phyloP scores from a whole-genome alignment of 92 coral and sea anemone species.

The Porites cylindrica region DNA sequence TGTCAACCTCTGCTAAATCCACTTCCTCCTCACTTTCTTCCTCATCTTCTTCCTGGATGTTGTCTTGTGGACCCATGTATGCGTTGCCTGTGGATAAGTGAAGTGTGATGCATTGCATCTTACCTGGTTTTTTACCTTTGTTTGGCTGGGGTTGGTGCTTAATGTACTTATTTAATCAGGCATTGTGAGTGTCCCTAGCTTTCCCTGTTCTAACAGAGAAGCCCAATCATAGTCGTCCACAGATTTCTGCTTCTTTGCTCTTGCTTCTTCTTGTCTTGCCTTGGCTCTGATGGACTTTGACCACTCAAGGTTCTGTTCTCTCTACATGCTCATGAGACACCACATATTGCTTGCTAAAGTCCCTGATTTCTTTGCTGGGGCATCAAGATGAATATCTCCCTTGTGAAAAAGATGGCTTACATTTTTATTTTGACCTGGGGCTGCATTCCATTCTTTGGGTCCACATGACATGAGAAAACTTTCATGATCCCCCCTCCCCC shows the following conservation, averaged over 20 bases:
- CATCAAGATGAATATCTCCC: slow-evolving; percentile 26
- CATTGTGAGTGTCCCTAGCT: background rate
- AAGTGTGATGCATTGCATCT: background rate
- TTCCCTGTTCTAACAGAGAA: too few species aligned
- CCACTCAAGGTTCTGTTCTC: background rate
- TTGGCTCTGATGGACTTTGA: background rate
- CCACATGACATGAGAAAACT: too few species aligned
- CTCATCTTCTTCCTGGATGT: background rate
- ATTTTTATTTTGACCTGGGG: slow-evolving; percentile 14
- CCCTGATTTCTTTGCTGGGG: slow-evolving; percentile 1
- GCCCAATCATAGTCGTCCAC: too few species aligned
- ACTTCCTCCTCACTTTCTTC: background rate
- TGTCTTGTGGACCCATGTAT: too few species aligned
- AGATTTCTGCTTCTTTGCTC: background rate
- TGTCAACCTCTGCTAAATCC: too few species aligned
- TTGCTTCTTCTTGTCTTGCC: background rate
- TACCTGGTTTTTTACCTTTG: background rate
- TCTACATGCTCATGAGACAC: too few species aligned
- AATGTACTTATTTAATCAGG: background rate
- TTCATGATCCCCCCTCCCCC: too few species aligned
- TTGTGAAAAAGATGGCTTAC: slow-evolving; percentile 12
- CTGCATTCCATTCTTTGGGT: background rate
- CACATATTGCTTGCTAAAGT: too few species aligned
- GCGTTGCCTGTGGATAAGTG: too few species aligned
- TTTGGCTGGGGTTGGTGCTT: background rate